Evolutionary conservation across 2,888 invertebrate species (phyloP).

Genomic region (Tridacna crocea): DNA sequence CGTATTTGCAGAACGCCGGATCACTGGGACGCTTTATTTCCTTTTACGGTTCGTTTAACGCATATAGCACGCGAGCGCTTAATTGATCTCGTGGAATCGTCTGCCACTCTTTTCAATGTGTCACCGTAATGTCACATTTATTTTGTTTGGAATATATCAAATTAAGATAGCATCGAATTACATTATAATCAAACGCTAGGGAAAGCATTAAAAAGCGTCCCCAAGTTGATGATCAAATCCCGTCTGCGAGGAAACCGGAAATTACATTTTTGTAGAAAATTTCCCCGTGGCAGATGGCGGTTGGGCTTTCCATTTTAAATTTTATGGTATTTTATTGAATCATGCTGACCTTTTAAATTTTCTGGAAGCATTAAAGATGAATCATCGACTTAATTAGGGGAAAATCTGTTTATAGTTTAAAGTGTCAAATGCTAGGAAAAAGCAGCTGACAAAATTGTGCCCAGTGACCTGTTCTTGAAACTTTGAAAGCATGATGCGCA

Average conservation of each 20-base stretch:
- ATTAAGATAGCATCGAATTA: constrained; percentile 43
- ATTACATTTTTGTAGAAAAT: constrained; percentile 29
- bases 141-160: constrained; percentile 48
- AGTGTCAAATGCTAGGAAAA: not conserved
- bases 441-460: too few relatives aligned
- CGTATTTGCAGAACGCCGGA: constrained; percentile 19
- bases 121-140: constrained; percentile 39
- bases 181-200: constrained; percentile 27
- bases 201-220: constrained; percentile 24
- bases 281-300: constrained; percentile 22
- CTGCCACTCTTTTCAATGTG: constrained; percentile 13
- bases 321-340: constrained; percentile 23
- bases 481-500: too few relatives aligned
- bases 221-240: constrained; percentile 29
- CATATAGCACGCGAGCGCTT: constrained; percentile 23
- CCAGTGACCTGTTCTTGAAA: too few relatives aligned
- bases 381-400: constrained; percentile 17
- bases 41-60: constrained; percentile 26
- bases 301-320: constrained; percentile 15
- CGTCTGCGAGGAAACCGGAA: constrained; percentile 21
- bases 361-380: constrained; percentile 16
- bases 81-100: constrained; percentile 19
- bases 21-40: constrained; percentile 23
- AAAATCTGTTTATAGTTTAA: constrained; percentile 1
- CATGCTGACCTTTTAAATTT: constrained; percentile 25